Base-by-base conservation (phyloP, 2,797 vertebrate species). In the Enteromius mattozi region DNA sequence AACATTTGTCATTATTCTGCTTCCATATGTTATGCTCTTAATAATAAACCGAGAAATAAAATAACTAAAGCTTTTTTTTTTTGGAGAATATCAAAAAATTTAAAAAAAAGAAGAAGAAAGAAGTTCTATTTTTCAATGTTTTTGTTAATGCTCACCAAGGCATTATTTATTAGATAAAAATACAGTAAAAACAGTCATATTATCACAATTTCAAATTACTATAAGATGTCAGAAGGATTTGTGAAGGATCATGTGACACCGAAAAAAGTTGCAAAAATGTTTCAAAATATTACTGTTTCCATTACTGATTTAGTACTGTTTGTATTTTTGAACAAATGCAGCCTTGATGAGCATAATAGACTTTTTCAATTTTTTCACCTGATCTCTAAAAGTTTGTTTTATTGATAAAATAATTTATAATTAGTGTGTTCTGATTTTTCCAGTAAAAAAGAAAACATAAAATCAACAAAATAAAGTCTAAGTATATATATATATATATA, bases 311-410 rank as follows among this genome's bases (percentile, higher is more conserved):
- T 51, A 51, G 6, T 8, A 54, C n/a, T 59, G 56, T 59, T 59
- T 59, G 9, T 12, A 56, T 59, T 59, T 59, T 12, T 12, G 3
- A 12, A 59, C 9, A 24, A 59, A 24, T 9, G 54, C 21, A 56
- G 51, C 51, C 51, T 19, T 56, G 8, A 56, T 56, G 54, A 56
- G 54, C 54, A n/a, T 24, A 12, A 56, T 8, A 56, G 21, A 9
- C 17, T 54, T 54, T 54, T 54, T 21, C 7, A 8, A n/a, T 56
- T n/a, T 2, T 54, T 54, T 51, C 16, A 49, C 47, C 47, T 19
- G 49, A 51, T 51, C 49, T 21, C 19, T 54, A 54, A 54, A 68
- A 68, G 9, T 68, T 68, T 68, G 66, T 68, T 68, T 69, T n/a
- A 12, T 12, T 68, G 68, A 42, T 5, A 24, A 40, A 12, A 42